A percentile compares a stretch with the other conserved stretches of the same genome.
Evolutionary conservation across 2,113 vertebrate genomes (phyloP).

Genomic region (Nothobranchius furzeri): DNA sequence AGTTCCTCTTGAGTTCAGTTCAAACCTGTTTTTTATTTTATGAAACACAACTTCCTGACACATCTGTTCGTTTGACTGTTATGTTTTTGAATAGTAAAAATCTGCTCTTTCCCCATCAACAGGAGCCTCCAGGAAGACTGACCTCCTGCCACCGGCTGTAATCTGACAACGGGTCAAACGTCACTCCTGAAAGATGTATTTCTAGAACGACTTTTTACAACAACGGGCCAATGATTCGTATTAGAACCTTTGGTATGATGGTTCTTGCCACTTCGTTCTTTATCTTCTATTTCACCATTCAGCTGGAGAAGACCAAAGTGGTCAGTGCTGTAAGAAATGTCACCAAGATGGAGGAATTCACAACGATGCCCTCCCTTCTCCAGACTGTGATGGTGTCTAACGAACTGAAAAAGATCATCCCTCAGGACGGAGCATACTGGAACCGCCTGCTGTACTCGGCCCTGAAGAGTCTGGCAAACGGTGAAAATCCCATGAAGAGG

Average conservation of each 20-base stretch:
- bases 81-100: no score
- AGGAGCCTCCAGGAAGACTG: conserved; percentile 16
- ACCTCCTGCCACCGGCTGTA: conserved; percentile 2
- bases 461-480: conserved; percentile 21
- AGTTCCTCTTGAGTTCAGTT: no score
- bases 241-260: conserved; percentile 30
- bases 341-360: neutral
- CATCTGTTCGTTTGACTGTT: no score
- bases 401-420: conserved; percentile 42
- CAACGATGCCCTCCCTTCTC: fast-evolving
- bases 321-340: neutral
- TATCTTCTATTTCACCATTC: conserved; percentile 51
- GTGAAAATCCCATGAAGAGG: neutral
- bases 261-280: conserved; percentile 35
- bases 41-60: no score
- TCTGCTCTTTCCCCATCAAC: neutral
- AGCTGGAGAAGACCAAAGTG: neutral
- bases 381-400: conserved; percentile 36
- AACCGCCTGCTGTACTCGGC: conserved; percentile 65
- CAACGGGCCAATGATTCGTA: conserved; percentile 33
- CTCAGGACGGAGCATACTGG: conserved; percentile 72
- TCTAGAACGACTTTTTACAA: neutral
- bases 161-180: conserved; percentile 6
- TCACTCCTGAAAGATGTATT: conserved; percentile 6
- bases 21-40: no score